These are phyloP conservation scores for Aplidium turbinatum DNA, from an alignment of 23 tunicate genomes.

Conservation along the genomic window DNA sequence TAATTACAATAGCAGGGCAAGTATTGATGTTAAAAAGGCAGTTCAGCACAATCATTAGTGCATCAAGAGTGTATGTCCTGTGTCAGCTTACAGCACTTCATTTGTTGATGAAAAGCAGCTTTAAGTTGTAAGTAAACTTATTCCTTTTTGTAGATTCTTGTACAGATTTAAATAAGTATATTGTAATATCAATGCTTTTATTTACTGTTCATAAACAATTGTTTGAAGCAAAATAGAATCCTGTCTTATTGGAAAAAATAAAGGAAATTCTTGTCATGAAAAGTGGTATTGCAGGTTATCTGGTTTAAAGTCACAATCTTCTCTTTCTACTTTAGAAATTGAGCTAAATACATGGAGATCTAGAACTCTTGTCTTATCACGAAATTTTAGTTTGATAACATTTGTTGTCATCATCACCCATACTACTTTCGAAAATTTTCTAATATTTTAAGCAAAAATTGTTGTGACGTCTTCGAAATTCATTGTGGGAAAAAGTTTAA, in stretches of 20 bases:
- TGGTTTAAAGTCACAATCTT: constrained; percentile 8
- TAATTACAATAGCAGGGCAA: no score
- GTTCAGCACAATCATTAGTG: no score
- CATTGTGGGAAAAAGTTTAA: constrained; percentile 3
- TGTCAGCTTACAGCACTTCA: no score
- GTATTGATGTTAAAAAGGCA: no score
- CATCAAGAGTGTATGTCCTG: no score
- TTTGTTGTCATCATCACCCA: constrained; percentile 16
- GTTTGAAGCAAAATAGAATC: constrained; percentile 13
- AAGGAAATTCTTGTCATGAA: constrained; percentile 3
- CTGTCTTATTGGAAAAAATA: constrained; percentile 2
- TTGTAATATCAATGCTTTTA: no score
- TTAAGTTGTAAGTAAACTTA: no score
- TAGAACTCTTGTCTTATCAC: no score
- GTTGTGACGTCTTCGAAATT: constrained; percentile 9
- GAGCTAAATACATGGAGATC: neutral
- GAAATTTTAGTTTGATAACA: neutral
- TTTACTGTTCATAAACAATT: no score
- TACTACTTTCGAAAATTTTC: constrained; percentile 1
- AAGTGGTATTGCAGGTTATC: constrained; percentile 6
- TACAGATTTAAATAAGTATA: no score
- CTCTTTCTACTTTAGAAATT: constrained; percentile 3
- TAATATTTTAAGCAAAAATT: constrained; percentile 4
- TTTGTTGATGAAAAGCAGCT: no score
- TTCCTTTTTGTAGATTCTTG: no score